Evolutionary conservation across 2,888 invertebrate species (phyloP), one percentile per base, ranked within the genome.

Genomic region (Ophion ventricosus): DNA sequence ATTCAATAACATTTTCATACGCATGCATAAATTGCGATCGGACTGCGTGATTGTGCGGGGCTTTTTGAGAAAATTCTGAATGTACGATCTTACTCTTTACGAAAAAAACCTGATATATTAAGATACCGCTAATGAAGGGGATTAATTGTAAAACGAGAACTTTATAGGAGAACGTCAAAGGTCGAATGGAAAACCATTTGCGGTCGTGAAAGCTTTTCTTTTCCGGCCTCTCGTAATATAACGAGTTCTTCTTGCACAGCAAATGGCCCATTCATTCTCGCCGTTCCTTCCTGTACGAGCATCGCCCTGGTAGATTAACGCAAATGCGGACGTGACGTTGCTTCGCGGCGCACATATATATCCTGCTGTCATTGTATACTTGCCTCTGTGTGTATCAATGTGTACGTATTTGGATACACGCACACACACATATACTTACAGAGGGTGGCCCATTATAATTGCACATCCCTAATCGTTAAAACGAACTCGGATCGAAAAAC

Each of bases 261-360:
- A 88, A 89, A 89, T 86, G 89, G 88, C 63, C 82, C 83, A 74
- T 35, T 70, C 66, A 85, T 80, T 78, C 81, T 77, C 14, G 26
- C 63, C 79, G 85, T 87, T 87, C 86, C 84, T 85, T 78, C 82
- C 84, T 70, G 56, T 64, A 26, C 29, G 77, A 75, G 59, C 72
- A 75, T 84, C 79, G 82, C 77, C 80, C 80, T 73, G 87, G 86
- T 87, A 89, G 89, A 92, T 92, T 92, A 92, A 89, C 90, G 90
- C 88, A 92, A 92, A 92, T 92, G 92, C 92, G 92, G 92, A 92
- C 87, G 92, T 92, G 92, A 92, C 92, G 92, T 92, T 88, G 88
- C 85, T 67, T n/a, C 69, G 66, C 81, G 67, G 66, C 59, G 82
- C 77, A 26, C 70, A 20, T 17, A 49, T 57, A 57, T 59, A 69